Conservation (phyloP, 2,888 invertebrate genomes). For the Ctenicera cuprea region DNA sequence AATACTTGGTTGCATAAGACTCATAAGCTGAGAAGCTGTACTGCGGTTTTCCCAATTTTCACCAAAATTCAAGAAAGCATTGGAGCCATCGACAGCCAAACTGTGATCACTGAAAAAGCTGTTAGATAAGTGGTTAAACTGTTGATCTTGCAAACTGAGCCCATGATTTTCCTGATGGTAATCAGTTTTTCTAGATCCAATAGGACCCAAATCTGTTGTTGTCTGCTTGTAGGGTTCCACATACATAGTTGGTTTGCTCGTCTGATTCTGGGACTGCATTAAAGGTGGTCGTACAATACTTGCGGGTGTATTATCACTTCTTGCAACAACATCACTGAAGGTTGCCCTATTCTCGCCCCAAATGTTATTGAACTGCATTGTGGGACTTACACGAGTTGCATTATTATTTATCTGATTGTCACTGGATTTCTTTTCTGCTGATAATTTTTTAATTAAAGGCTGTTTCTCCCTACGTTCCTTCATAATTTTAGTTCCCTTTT, state of each 20-base stretch:
- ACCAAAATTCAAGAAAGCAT: conserved; percentile 58
- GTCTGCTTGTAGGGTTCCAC: conserved; percentile 69
- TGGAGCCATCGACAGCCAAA: conserved; percentile 60
- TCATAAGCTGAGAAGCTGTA: conserved; percentile 54
- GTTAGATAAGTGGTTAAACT: conserved; percentile 57
- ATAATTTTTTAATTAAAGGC: conserved; percentile 60
- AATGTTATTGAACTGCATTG: conserved; percentile 67
- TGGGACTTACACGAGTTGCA: conserved; percentile 59
- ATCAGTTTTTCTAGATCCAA: conserved; percentile 70
- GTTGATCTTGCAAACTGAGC: conserved; percentile 43
- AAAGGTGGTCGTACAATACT: conserved; percentile 61
- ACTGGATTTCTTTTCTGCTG: conserved; percentile 57
- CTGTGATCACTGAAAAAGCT: conserved; percentile 66
- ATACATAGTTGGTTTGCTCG: conserved; percentile 68
- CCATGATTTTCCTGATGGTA: conserved; percentile 57
- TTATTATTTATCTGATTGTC: conserved; percentile 51
- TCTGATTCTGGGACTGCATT: conserved; percentile 49
- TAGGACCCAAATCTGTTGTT: conserved; percentile 71
- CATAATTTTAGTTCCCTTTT: conserved; percentile 58
- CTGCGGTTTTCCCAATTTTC: conserved; percentile 53
- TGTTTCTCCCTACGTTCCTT: conserved; percentile 66
- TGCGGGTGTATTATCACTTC: conserved; percentile 69
- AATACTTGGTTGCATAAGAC: conserved; percentile 53
- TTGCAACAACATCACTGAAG: conserved; percentile 78
- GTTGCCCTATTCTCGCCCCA: conserved; percentile 77